These are phyloP conservation scores for Atractosteus spatula DNA, from an alignment of 2,113 vertebrate species.

Conservation along the genomic window DNA sequence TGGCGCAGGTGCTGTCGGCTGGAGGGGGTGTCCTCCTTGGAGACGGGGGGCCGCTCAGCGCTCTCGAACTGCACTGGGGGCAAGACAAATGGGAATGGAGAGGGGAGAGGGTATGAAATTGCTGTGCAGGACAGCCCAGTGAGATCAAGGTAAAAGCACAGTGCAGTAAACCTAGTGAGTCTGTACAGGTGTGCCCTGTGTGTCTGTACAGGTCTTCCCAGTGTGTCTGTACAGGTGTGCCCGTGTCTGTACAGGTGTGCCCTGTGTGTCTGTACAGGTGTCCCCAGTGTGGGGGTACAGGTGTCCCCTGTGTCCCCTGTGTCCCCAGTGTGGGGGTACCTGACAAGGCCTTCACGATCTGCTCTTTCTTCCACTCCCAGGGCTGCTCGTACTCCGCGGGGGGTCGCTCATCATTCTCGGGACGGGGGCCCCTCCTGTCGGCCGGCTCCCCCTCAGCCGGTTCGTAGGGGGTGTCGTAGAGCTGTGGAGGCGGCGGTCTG, in stretches of 20 bases:
- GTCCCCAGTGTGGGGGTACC: conserved; percentile 52
- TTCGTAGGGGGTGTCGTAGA: conserved; percentile 72
- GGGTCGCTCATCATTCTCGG: conserved; percentile 67
- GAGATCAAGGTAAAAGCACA: too few species aligned
- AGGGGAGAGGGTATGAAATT: too few species aligned
- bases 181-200: too few species aligned
- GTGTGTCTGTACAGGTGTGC: too few species aligned
- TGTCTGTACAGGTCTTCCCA: too few species aligned
- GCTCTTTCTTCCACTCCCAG: conserved; percentile 89
- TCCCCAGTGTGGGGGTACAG: too few species aligned
- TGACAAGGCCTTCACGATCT: conserved; percentile 76
- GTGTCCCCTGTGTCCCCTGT: too few species aligned
- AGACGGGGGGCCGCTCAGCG: conserved; percentile 56
- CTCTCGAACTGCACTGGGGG: conserved; percentile 86
- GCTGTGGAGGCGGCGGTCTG: conserved; percentile 49
- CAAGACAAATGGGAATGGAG: not conserved
- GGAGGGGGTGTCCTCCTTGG: conserved; percentile 65
- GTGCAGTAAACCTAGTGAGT: too few species aligned
- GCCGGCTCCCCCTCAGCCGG: conserved; percentile 30
- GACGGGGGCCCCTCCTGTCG: conserved; percentile 39
- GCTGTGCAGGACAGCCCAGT: too few species aligned
- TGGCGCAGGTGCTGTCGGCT: conserved; percentile 69
- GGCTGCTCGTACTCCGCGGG: conserved; percentile 78
- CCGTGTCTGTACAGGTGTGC: too few species aligned
- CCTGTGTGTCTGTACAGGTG: too few species aligned